A percentile compares a stretch with the other conserved stretches of the same genome.
Conservation (phyloP, 2,888 invertebrate genomes). For the Drosophila neotestacea region DNA sequence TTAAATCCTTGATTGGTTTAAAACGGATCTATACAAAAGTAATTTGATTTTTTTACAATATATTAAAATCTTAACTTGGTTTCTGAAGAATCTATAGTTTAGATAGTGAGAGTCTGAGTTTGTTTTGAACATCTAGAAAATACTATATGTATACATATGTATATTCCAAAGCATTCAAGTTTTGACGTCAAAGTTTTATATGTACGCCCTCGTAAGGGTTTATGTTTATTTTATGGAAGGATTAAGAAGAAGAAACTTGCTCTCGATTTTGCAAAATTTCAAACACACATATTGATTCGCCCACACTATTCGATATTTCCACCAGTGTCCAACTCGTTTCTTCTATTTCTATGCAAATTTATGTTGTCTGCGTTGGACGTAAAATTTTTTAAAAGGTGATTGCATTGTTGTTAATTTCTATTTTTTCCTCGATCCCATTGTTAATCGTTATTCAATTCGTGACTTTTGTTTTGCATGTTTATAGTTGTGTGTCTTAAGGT, state of each 20-base stretch:
- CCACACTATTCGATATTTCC: constrained; percentile 29
- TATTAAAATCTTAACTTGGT: too few species aligned
- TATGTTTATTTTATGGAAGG: constrained; percentile 1
- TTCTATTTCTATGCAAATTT: constrained; percentile 42
- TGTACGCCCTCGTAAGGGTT: not conserved
- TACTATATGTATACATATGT: too few species aligned
- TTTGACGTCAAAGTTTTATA: constrained; percentile 1
- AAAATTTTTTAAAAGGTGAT: constrained; percentile 16
- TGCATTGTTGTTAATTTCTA: constrained; percentile 37
- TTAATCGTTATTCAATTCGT: constrained; percentile 28
- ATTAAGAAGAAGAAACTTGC: constrained; percentile 27
- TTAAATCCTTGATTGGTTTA: too few species aligned
- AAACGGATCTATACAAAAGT: too few species aligned
- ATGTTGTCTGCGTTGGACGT: constrained; percentile 3
- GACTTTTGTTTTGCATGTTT: constrained; percentile 17
- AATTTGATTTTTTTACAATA: too few species aligned
- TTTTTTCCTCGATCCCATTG: constrained; percentile 23
- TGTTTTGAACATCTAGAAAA: too few species aligned
- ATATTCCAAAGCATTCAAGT: too few species aligned
- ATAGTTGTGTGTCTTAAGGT: constrained; percentile 12
- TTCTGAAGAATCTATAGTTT: too few species aligned
- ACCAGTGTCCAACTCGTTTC: constrained; percentile 9
- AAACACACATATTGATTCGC: constrained; percentile 19
- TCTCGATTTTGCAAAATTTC: constrained; percentile 21
- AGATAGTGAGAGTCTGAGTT: too few species aligned